phyloP scores from a whole-genome alignment of 2,113 vertebrate species.

The Dolichallabes microphthalmus region DNA sequence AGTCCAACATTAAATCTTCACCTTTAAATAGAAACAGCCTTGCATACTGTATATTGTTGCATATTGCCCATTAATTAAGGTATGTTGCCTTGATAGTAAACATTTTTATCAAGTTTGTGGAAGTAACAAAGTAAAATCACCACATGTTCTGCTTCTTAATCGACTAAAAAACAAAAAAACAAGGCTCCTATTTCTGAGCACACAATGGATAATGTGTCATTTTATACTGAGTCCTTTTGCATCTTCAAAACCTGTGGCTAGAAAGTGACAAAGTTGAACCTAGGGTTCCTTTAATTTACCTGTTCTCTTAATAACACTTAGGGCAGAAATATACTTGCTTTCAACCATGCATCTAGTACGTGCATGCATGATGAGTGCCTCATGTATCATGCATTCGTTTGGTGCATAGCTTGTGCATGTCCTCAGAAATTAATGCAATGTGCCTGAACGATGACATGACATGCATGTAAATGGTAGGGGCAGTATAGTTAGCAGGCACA shows the following conservation, averaged over 20 bases:
- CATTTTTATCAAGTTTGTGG: background rate
- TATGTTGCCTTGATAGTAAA: constrained; percentile 4
- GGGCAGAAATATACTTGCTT: no score
- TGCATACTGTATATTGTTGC: background rate
- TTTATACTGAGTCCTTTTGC: background rate
- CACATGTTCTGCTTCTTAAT: background rate
- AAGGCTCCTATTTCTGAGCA: no score
- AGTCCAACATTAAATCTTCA: background rate
- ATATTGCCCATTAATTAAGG: background rate
- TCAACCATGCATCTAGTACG: no score
- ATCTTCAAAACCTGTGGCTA: background rate
- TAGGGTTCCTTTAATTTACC: background rate
- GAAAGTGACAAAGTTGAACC: background rate
- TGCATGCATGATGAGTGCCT: no score
- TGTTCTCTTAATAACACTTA: background rate
- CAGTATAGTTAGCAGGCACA: no score
- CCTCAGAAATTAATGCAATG: no score
- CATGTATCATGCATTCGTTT: no score
- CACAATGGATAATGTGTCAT: background rate
- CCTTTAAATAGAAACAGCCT: background rate
- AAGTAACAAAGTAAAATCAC: no score
- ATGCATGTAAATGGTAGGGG: no score
- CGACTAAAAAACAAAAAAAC: background rate
- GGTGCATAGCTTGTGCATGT: no score
- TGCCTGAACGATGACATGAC: no score